Evolutionary conservation across 37 sponge, comb jelly and placozoan genomes (phyloP), one percentile per base, ranked within the genome.

Genomic region (Dysidea cf. avara): DNA sequence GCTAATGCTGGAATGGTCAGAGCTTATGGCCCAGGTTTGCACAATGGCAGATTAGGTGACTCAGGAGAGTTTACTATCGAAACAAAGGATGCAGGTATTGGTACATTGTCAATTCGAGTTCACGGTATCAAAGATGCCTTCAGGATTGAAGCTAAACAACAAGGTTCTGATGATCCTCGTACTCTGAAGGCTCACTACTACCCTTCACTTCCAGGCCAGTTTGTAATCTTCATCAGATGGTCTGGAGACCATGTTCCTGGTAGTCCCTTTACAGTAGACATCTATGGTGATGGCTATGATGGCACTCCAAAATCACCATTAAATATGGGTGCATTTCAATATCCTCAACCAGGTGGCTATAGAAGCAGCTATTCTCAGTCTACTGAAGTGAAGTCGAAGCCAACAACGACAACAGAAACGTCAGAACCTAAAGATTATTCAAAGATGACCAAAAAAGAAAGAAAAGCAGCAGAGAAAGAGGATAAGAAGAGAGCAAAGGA

Each of bases 11-110:
- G 75, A 18, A 82, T 68, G 68, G 90, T 93, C 35, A 75, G 70
- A 50, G 94, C 86, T 1, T 78, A 79, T 40, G 94, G 94, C 24
- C 94, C 86, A 20, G 91, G 91, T 7, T 69, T 90, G 48, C 21
- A 34, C 1, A 59, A 65, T 64, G 76, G 72, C 46, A 73, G 50
- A 48, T 33, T 76, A 34, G 82, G 83, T 35, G 73, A 77, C n/a
- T 21, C 50, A 61, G 82, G 76, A 54, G 74, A 83, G 56, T 76
- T 83, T 39, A 51, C 56, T 40, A 76, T 83, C 39, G 77, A 76
- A 4, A 76, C 84, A 33, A 77, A 40, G 9, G 55, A 67, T 1
- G 83, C 83, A 7, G 89, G 77, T 2, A 39, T 34, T 2, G 77
- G 79, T n/a, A 69, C 72, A 18, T 32, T 78, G 66, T 38, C n/a